Base-by-base conservation (phyloP, 2,797 vertebrate species). In the Eremophila alpestris region DNA sequence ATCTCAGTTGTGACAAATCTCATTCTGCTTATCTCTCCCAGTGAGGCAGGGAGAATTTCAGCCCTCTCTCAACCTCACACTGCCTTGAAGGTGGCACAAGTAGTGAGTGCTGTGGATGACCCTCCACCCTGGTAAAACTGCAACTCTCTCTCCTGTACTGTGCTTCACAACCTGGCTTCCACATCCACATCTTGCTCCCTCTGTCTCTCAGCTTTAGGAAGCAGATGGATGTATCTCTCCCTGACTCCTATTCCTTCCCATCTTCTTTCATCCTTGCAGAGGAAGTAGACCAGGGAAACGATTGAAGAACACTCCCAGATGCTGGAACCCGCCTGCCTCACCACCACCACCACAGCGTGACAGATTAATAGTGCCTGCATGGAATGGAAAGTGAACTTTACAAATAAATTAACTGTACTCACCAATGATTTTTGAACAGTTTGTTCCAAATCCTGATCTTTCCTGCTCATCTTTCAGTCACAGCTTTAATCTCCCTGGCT, bases 381-480 rank as follows among this genome's bases (percentile, higher is more conserved):
- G 52, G 17, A 83, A 65, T 41, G 45, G n/a, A 36, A 92, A 77
- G 45, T 36, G 29, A 74, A 90, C 30, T 83, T 83, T 43, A 36
- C 40, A 85, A 91, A 93, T 75, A 85, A 90, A 85, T 87, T 91
- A 91, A 92, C 48, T 63, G 10, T 73, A 92, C 48, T 94, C 27
- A 91, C 43, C 69, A 76, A 55, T 85, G 24, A 52, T 43, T 85
- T 87, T 64, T 79, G 16, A 85, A 49, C 63, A 52, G 23, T 85
- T 91, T 83, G 32, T 67, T 91, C 45, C 15, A 17, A 32, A 9
- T 58, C 77, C 26, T 71, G 11, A 19, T 49, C 76, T 58, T 73
- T 65, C 9, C 46, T 74, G 55, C 21, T 58, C 19, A 77, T 70
- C 29, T 56, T 63, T 75, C 67, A 83, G 55, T 79, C 51, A 80